These are phyloP conservation scores for Agonopterix arenella DNA, from an alignment of 2,888 invertebrate genomes.

Conservation along the genomic window DNA sequence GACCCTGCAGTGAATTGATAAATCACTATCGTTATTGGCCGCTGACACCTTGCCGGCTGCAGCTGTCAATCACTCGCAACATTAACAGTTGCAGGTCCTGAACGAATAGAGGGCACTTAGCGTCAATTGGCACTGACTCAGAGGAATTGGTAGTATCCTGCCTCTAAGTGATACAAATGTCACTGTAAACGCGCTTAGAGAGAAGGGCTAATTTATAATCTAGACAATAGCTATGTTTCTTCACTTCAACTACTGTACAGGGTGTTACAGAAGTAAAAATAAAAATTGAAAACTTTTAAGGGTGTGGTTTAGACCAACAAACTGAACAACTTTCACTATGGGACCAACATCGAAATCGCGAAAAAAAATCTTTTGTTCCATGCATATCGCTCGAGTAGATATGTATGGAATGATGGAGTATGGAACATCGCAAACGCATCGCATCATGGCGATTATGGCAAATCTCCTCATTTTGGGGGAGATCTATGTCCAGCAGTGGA, in stretches of 20 bases:
- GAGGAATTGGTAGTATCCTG: conserved; percentile 61
- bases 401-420: too few species aligned
- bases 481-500: too few species aligned
- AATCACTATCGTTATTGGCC: background rate
- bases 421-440: too few species aligned
- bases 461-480: too few species aligned
- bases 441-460: too few species aligned
- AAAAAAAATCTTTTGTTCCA: too few species aligned
- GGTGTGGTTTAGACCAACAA: too few species aligned
- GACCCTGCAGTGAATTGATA: background rate
- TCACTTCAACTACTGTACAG: conserved; percentile 18
- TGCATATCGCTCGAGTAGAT: too few species aligned
- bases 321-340: too few species aligned
- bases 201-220: conserved; percentile 54
- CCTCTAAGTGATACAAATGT: conserved; percentile 53
- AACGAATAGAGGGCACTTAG: conserved; percentile 17
- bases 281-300: too few species aligned
- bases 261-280: too few species aligned
- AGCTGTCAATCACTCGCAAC: background rate
- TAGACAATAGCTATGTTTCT: conserved; percentile 37
- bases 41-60: background rate
- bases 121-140: conserved; percentile 51
- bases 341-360: too few species aligned
- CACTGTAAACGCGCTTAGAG: conserved; percentile 40
- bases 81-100: background rate